A percentile compares a stretch with the other conserved stretches of the same genome.
Conservation (phyloP, 2,113 vertebrate genomes). For the Paedocypris sp. region DNA sequence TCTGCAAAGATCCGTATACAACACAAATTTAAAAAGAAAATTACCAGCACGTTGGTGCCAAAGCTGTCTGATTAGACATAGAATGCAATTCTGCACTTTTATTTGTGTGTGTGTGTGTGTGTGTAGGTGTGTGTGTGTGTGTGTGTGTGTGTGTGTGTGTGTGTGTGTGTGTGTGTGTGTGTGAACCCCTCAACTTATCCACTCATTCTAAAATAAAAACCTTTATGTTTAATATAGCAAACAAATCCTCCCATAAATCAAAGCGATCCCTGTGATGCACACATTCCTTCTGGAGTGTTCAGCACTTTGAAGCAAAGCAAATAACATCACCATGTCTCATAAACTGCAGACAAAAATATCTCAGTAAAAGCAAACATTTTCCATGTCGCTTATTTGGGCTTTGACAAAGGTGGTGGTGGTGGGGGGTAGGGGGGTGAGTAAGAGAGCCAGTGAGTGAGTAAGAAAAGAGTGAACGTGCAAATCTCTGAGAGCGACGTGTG, state of each 20-base stretch:
- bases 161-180: not conserved
- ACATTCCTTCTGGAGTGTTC: not conserved
- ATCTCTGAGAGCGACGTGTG: slow-evolving; percentile 16
- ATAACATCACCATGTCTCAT: slow-evolving; percentile 42
- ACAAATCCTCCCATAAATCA: not conserved
- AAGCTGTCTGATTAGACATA: too few species aligned
- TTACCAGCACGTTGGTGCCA: not conserved
- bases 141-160: not conserved
- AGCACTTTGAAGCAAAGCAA: slow-evolving; percentile 8
- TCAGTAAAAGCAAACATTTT: slow-evolving; percentile 50
- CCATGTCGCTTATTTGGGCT: slow-evolving; percentile 41
- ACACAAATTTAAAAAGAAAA: not conserved
- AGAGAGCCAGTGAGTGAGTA: slow-evolving; percentile 19
- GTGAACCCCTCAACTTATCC: not conserved
- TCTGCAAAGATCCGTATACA: not conserved
- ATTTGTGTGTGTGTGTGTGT: too few species aligned
- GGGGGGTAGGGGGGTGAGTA: slow-evolving; percentile 20
- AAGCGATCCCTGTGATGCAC: not conserved
- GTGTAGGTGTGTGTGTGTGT: too few species aligned
- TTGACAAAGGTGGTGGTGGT: slow-evolving; percentile 23
- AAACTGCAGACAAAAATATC: slow-evolving; percentile 53
- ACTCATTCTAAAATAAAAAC: not conserved
- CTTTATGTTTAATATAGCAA: not conserved
- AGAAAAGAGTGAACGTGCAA: slow-evolving; percentile 14
- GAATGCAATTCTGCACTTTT: too few species aligned